A percentile compares a stretch with the other conserved stretches of the same genome.
These are phyloP conservation scores for Amblyjoppa fuscipennis DNA, from an alignment of 2,888 invertebrate genomes.

Conservation along the genomic window DNA sequence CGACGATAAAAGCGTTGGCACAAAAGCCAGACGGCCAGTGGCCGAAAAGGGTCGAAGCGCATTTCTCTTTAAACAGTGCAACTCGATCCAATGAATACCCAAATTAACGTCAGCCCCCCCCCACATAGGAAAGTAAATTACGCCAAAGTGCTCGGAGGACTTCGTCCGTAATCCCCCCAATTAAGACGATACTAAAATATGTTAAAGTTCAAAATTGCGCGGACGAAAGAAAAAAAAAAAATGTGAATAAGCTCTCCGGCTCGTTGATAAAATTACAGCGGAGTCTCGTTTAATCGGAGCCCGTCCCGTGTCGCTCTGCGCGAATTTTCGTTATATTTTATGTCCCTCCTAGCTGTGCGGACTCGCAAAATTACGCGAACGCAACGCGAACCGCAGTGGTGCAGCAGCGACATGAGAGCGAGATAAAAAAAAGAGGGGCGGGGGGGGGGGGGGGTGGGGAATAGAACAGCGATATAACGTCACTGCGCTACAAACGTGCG, in stretches of 20 bases:
- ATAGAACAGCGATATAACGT: not conserved
- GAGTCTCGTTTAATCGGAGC: constrained; percentile 2
- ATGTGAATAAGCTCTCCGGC: not conserved
- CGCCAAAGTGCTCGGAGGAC: not conserved
- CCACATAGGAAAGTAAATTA: not conserved
- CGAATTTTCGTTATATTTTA: not conserved
- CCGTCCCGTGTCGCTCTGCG: not conserved
- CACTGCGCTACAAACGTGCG: not conserved
- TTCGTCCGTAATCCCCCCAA: not conserved
- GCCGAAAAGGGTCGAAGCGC: too few species aligned
- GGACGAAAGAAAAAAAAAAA: not conserved
- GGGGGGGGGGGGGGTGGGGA: not conserved
- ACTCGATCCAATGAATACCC: not conserved
- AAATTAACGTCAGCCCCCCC: not conserved
- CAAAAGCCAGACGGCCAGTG: too few species aligned
- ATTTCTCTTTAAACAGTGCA: too few species aligned
- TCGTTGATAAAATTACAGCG: not conserved
- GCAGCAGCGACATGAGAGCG: not conserved
- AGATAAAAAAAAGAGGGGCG: not conserved
- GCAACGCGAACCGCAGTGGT: constrained; percentile 13
- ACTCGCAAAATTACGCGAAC: constrained; percentile 3
- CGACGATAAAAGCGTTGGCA: too few species aligned
- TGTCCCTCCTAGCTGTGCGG: not conserved
- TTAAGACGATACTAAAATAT: not conserved
- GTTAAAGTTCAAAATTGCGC: not conserved